Evolutionary conservation across 2,888 invertebrate genomes (phyloP).

Genomic region (Brachyopa scutellaris): DNA sequence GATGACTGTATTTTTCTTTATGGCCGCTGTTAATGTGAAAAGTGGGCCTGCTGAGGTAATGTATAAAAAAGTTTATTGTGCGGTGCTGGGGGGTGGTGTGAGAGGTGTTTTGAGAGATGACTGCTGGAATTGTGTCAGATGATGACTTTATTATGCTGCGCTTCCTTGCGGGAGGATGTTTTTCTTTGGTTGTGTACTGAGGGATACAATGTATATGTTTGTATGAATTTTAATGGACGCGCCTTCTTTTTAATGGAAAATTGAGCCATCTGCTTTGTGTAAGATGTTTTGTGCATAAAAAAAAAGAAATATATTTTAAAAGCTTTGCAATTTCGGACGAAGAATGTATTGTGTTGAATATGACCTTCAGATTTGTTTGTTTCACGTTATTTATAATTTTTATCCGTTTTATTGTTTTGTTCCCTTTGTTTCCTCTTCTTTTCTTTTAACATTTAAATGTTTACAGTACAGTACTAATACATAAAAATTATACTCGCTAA

Average conservation of each 20-base stretch:
- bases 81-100: neutral
- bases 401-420: neutral
- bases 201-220: too few species aligned
- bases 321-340: neutral
- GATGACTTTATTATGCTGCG: slow-evolving; percentile 47
- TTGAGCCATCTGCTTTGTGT: slow-evolving; percentile 14
- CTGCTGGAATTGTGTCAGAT: slow-evolving; percentile 11
- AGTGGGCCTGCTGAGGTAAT: slow-evolving; percentile 9
- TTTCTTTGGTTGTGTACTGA: slow-evolving; percentile 1
- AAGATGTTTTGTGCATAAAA: too few species aligned
- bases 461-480: neutral
- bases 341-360: slow-evolving; percentile 20
- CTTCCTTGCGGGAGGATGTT: neutral
- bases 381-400: neutral
- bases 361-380: neutral
- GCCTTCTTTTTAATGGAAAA: slow-evolving; percentile 16
- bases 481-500: too few species aligned
- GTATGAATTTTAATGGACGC: slow-evolving; percentile 28
- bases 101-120: slow-evolving; percentile 25
- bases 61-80: slow-evolving; percentile 33
- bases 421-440: too few species aligned
- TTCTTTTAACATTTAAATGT: neutral
- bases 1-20: slow-evolving; percentile 23
- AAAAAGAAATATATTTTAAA: neutral
- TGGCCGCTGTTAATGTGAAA: slow-evolving; percentile 6